Evolutionary conservation across 2,797 vertebrate genomes (phyloP), one percentile per base, ranked within the genome.

Genomic region (Sphenopsis melanotis): DNA sequence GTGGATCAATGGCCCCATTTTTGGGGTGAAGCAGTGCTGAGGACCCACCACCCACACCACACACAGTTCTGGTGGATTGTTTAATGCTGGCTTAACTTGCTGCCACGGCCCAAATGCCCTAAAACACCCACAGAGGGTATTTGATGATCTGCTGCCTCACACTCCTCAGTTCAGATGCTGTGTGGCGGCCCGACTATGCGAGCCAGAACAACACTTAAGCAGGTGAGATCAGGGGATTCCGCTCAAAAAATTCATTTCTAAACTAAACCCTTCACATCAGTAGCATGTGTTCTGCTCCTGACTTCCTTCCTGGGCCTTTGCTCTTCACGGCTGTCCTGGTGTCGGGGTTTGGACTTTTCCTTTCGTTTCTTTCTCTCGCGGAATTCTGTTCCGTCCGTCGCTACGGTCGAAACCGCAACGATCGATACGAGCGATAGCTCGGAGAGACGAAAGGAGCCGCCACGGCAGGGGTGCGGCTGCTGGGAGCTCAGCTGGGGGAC

Each of bases 151-250:
- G n/a, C 26, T 55, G 49, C 10, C 6, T 34, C 27, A 26, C 4
- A 7, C 20, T 37, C 69, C 47, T 29, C 47, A 26, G 10, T 32
- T 49, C 30, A 21, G 11, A 22, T 3, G 4, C 52, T 77, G 36
- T 39, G 3, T 4, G 16, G 53, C 30, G 15, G 19, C 34, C 64
- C 2, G 1, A 41, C 36, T 42, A 27, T 1, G 23, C 5, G 11
- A 75, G 18, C 34, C 37, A 71, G 42, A 83, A n/a, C 10, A 59
- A n/a, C 26, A 27, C 6, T 27, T 30, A 50, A 56, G 15, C 18
- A 30, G 47, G 15, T 4, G 15, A 84, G 34, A 76, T 32, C 29
- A 30, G 30, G 37, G 30, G 17, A 80, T 41, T 47, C 16, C 24
- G 34, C 24, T 59, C 23, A 39, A 50, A 57, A 79, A 59, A 4